Base-by-base conservation (phyloP, 2,113 vertebrate genomes). In the Tetrax tetrax region DNA sequence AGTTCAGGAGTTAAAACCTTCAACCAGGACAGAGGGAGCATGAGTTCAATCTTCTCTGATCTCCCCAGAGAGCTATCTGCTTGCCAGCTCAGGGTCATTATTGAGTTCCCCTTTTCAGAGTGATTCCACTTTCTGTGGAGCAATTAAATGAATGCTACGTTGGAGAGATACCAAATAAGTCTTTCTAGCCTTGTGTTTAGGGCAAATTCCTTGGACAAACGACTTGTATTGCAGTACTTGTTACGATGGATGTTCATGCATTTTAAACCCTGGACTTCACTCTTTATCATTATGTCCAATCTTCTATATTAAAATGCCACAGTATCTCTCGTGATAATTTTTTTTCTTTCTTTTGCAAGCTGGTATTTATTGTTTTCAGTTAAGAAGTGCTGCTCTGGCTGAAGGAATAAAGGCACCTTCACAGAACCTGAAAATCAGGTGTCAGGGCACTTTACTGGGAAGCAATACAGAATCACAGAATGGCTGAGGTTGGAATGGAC, bases 181-280 rank as follows among this genome's bases (percentile, higher is more conserved):
- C 41, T 51, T 59, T 74, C n/a, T 37, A 50, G 60, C 33, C 12
- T 61, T 0, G 0, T n/a, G 19, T 57, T 76, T 21, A 59, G n/a
- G 27, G 16, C 24, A 83, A 70, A 87, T 51, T 57, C 37, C 57
- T 22, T 28, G 17, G 51, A 83, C 47, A 25, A 71, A 37, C 10
- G 14, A 76, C 23, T 33, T 41, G 28, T 70, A 24, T 9, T 38
- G 38, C 33, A 75, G 28, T 47, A 65, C 33, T 5, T 1, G 1
- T 56, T 79, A 66, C 8, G 45, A 75, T 29, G 16, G 19, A 79
- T 22, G 33, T 56, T 65, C 5, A 3, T 2, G 5, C 47, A 56
- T 57, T 83, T 87, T 43, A 71, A 92, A 87, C 6, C 11, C 33
- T 24, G 8, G 47, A 37, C 16, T 60, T 68, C n/a, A 35, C 28